These are phyloP conservation scores for Leptopilina drosophilae DNA, from an alignment of 2,888 invertebrate species.

Conservation along the genomic window DNA sequence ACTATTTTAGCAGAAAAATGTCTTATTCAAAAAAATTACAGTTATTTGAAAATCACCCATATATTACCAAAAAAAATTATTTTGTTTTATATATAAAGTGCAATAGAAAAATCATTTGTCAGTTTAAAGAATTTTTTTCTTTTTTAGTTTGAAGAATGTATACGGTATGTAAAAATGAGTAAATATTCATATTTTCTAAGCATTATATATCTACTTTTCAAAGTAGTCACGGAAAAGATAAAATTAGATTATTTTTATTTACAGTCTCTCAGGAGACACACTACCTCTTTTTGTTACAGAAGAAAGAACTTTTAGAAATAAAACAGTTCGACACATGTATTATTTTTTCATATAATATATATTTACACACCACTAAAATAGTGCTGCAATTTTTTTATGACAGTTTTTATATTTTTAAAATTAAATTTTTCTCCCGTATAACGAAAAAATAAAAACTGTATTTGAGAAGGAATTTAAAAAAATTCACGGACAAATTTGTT, in stretches of 20 bases:
- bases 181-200: slow-evolving; percentile 27
- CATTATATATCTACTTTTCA: not conserved
- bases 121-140: not conserved
- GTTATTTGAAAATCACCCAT: too few relatives aligned
- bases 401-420: too few relatives aligned
- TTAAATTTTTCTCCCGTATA: too few relatives aligned
- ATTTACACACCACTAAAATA: too few relatives aligned
- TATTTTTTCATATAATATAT: not conserved
- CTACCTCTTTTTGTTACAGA: not conserved
- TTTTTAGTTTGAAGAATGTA: not conserved
- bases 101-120: not conserved
- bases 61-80: too few relatives aligned
- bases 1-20: too few relatives aligned
- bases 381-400: too few relatives aligned
- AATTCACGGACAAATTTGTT: too few relatives aligned
- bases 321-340: not conserved
- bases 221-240: slow-evolving; percentile 15
- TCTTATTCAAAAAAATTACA: too few relatives aligned
- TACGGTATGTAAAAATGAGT: not conserved
- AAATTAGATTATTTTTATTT: slow-evolving; percentile 30
- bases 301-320: not conserved
- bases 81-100: too few relatives aligned
- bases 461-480: too few relatives aligned
- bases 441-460: too few relatives aligned
- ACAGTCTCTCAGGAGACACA: slow-evolving; percentile 20